Base-by-base conservation (phyloP, 2,113 vertebrate species). In the Dascyllus trimaculatus region DNA sequence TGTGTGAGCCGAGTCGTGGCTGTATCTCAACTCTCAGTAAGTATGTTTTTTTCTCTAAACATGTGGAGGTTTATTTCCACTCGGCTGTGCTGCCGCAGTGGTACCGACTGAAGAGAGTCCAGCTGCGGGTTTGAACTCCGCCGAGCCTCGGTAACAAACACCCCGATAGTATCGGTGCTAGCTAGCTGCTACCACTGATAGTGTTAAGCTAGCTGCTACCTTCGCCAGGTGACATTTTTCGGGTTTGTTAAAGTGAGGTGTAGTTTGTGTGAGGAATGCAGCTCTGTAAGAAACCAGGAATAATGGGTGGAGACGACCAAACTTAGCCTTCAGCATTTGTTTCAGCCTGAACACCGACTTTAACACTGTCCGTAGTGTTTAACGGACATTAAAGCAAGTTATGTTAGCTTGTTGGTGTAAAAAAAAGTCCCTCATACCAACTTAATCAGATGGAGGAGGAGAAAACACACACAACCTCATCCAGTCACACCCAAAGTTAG, bases 251-350 rank as follows among this genome's bases (percentile, higher is more conserved):
- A 4, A 45, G 8, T 17, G 26, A 14, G 14, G 11, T 66, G 49
- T 24, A 49, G 17, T 74, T 71, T 74, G 1, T 57, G 38, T 26
- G 56, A 7, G 48, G 35, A 66, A 66, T 25, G 73, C 19, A 24
- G 0, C 25, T 54, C 40, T 17, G 80, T 29, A 3, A 48, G 68
- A 70, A 85, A 74, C 19, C 11, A 1, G 40, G 67, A 52, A 35
- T 35, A 35, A 51, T 71, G 87, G 90, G 89, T 84, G 91, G 88
- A 88, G 80, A 85, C 88, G 57, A 40, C 19, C 7, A 46, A 74
- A 74, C n/a, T 63, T 43, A 45, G 22, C 25, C 21, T 26, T 46
- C 19, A 77, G 65, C n/a, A 51, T 51, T 51, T 2, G 52, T 73
- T 74, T n/a, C 3, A 22, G 1, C n/a, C 54, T 54, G 15, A 14